These are phyloP conservation scores for Trachelus iudaicus DNA, from an alignment of 2,888 invertebrate genomes.

Conservation along the genomic window DNA sequence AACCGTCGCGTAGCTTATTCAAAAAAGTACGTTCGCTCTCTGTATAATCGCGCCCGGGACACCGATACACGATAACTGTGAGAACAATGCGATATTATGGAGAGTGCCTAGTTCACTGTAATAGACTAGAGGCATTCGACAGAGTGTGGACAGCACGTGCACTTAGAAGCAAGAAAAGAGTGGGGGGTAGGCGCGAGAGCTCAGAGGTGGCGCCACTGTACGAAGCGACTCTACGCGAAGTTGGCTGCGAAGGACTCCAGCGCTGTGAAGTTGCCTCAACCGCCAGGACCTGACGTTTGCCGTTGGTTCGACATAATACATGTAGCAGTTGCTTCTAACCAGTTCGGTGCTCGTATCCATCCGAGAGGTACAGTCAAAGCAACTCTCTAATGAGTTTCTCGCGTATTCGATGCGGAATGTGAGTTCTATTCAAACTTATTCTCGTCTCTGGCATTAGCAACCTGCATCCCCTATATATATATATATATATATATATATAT, in stretches of 20 bases:
- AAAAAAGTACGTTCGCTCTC: not conserved
- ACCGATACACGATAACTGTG: no score
- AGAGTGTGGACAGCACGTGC: no score
- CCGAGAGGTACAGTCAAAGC: constrained; percentile 15
- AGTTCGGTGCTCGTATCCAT: constrained; percentile 27
- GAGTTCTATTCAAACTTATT: constrained; percentile 55
- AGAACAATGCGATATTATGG: no score
- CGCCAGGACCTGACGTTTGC: not conserved
- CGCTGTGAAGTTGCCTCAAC: not conserved
- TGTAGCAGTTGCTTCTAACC: constrained; percentile 31
- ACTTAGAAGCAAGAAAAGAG: no score
- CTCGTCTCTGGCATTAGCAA: constrained; percentile 12
- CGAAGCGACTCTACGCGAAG: not conserved
- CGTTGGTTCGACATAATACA: constrained; percentile 28
- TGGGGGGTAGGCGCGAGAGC: no score
- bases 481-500: no score
- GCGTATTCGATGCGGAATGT: constrained; percentile 57
- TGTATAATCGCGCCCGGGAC: no score
- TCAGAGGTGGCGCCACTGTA: no score
- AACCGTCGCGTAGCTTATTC: not conserved
- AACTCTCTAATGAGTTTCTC: constrained; percentile 61
- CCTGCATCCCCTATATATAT: constrained; percentile 21
- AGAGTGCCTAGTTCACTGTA: no score
- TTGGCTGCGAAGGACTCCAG: not conserved
- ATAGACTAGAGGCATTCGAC: no score